Evolutionary conservation across 2,888 invertebrate species (phyloP).

Genomic region (Tubulanus polymorphus): DNA sequence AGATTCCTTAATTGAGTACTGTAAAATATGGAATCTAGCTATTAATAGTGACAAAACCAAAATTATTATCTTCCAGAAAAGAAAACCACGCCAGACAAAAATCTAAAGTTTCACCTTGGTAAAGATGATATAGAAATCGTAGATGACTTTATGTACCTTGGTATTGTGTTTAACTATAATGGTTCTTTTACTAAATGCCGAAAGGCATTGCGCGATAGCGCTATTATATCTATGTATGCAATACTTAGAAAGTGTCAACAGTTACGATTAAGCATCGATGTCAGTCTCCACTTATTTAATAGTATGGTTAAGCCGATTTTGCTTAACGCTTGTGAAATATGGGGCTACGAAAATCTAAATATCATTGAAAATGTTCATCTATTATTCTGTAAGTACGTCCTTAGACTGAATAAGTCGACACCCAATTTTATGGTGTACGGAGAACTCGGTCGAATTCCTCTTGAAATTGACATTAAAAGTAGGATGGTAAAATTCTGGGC

Average conservation of each 20-base stretch:
- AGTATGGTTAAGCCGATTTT: constrained; percentile 2
- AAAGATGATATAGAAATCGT: background rate
- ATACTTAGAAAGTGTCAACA: background rate
- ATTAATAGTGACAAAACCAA: no score
- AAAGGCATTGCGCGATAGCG: no score
- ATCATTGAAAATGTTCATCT: constrained; percentile 7
- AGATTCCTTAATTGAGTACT: no score
- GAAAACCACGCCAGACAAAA: background rate
- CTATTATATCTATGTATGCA: no score
- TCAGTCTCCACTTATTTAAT: constrained; percentile 1
- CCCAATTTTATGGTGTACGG: constrained; percentile 13
- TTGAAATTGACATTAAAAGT: constrained; percentile 6
- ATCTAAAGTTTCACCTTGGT: background rate
- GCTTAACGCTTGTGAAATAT: constrained; percentile 8
- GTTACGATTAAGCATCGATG: constrained; percentile 5
- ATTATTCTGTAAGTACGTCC: constrained; percentile 8
- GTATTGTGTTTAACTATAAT: constrained; percentile 3
- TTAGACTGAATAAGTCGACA: constrained; percentile 6
- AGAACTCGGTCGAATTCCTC: constrained; percentile 6
- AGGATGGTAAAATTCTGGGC: constrained; percentile 8
- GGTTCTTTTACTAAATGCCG: no score
- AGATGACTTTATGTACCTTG: background rate
- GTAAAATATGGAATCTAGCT: no score
- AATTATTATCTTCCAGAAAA: no score
- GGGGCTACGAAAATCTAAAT: constrained; percentile 2